Base-by-base conservation (phyloP, 2,113 vertebrate species). In the Spheniscus mendiculus region DNA sequence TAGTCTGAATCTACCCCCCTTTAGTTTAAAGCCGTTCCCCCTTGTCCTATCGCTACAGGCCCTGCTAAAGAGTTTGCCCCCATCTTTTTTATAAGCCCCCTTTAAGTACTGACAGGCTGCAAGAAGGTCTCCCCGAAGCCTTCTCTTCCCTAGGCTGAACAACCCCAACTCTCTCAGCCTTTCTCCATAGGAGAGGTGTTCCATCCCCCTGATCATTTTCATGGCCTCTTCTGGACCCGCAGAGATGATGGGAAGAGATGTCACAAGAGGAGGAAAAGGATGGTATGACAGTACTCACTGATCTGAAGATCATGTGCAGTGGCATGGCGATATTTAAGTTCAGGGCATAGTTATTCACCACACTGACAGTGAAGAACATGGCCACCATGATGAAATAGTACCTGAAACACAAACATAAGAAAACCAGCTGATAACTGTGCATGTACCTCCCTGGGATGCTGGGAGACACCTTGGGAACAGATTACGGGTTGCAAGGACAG, bases 291-390 rank as follows among this genome's bases (percentile, higher is more conserved):
- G 22, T 36, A 98, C 99, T 98, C 96, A 99, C 99, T 16, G 99
- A 99, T 99, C 99, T 98, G 97, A 99, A 99, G 97, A 99, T 99
- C 99, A 99, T 99, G 93, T 99, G 99, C 90, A 99, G 96, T 0
- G 99, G 99, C 99, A 99, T 99, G 47, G 99, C 98, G 0, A 99
- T 99, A 95, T 99, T 99, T 92, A 99, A 98, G 91, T 99, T 99
- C 88, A 99, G 99, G 65, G 99, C 99, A 3, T 99, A 99, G 97
- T 99, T 99, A 98, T 99, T 99, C 90, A 99, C 98, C 94, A 99
- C 99, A 2, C 99, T 99, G 96, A 99, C 98, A 0, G 99, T 99
- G 98, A 99, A 99, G 98, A 99, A 99, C 99, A 99, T 99, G 70
- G 99, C 98, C 77, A 99, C 99, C 99, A 99, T 99, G 59, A 99